These are phyloP conservation scores for Meloe dianella DNA, from an alignment of 2,888 invertebrate species.

Conservation along the genomic window DNA sequence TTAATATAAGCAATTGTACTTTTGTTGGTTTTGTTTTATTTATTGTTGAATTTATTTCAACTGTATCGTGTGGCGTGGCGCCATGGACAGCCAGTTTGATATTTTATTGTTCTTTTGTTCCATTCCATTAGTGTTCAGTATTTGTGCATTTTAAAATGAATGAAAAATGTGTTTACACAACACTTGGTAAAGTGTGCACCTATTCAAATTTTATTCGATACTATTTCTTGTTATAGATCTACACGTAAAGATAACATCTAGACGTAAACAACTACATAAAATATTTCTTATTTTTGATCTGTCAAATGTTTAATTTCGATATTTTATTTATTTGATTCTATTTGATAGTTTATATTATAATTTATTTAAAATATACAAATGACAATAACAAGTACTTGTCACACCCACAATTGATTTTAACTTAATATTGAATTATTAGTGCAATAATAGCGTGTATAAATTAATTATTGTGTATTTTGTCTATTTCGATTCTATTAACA, in stretches of 20 bases:
- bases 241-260: slow-evolving; percentile 37
- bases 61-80: not conserved
- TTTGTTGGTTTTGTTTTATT: not conserved
- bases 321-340: too few species aligned
- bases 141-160: slow-evolving; percentile 42
- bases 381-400: too few species aligned
- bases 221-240: slow-evolving; percentile 35
- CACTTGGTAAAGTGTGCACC: slow-evolving; percentile 30
- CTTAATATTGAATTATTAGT: too few species aligned
- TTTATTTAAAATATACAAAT: too few species aligned
- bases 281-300: slow-evolving; percentile 40
- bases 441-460: too few species aligned
- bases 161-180: slow-evolving; percentile 47
- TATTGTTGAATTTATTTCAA: not conserved
- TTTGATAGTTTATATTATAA: too few species aligned
- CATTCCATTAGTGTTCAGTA: slow-evolving; percentile 42
- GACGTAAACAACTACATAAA: slow-evolving; percentile 43
- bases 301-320: too few species aligned
- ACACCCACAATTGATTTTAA: too few species aligned
- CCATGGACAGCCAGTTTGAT: not conserved
- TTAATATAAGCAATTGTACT: not conserved
- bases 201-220: slow-evolving; percentile 32
- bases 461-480: too few species aligned
- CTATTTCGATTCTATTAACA: too few species aligned
- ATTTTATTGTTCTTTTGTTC: slow-evolving; percentile 20